phyloP scores from a whole-genome alignment of 2,113 vertebrate genomes.

The Sorex fumeus region DNA sequence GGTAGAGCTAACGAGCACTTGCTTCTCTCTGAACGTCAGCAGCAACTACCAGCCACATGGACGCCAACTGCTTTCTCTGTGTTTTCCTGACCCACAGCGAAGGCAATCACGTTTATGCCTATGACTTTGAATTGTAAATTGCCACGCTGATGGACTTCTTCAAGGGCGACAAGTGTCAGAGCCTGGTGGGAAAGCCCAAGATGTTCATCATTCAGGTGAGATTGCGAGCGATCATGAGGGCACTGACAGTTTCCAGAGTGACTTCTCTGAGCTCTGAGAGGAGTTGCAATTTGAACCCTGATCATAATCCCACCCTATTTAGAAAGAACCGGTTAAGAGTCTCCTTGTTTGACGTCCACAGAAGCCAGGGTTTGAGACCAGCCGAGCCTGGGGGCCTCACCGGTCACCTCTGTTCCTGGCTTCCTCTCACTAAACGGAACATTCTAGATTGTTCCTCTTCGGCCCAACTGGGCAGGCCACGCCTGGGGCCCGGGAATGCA shows the following conservation, averaged over 20 bases:
- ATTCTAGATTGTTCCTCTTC: background rate
- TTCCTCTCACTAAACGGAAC: no score
- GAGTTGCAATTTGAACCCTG: background rate
- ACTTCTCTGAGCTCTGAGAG: background rate
- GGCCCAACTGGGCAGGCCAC: background rate
- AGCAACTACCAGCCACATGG: constrained; percentile 89
- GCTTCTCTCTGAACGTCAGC: constrained; percentile 84
- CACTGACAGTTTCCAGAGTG: constrained; percentile 27
- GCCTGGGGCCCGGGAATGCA: background rate
- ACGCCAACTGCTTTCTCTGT: constrained; percentile 95
- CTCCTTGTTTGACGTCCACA: no score
- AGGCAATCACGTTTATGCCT: constrained; percentile 92
- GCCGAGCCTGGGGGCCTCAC: no score
- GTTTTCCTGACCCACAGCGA: constrained; percentile 96
- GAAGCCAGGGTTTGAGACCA: no score
- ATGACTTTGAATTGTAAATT: constrained; percentile 92
- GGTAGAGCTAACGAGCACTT: background rate
- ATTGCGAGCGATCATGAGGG: background rate
- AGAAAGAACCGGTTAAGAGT: no score
- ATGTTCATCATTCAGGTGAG: constrained; percentile 98
- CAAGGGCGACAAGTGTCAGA: constrained; percentile 94
- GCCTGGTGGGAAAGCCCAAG: constrained; percentile 97
- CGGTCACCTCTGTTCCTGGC: no score
- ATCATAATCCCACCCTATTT: no score
- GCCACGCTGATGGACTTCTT: constrained; percentile 92